These are phyloP conservation scores for Achlya flavicornis DNA, from an alignment of 2,888 invertebrate species.

Conservation along the genomic window DNA sequence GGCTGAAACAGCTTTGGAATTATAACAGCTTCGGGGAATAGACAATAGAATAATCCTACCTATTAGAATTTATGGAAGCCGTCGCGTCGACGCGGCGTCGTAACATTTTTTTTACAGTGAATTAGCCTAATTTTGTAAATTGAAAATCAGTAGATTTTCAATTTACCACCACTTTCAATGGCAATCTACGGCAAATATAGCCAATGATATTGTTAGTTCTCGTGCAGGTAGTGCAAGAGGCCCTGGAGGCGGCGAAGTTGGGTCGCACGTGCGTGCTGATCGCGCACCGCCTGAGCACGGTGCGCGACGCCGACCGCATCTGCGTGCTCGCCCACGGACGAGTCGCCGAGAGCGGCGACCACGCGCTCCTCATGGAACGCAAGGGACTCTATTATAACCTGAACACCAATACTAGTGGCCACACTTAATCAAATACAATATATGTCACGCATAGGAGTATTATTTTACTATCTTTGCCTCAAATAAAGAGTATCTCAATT, in stretches of 20 bases:
- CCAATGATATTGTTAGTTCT: background rate
- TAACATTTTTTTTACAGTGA: background rate
- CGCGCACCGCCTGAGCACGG: conserved; percentile 92
- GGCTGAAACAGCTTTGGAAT: background rate
- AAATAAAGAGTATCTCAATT: no score
- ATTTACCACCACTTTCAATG: no score
- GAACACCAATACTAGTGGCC: background rate
- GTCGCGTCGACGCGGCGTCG: no score
- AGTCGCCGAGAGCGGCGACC: conserved; percentile 87
- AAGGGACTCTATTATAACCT: conserved; percentile 85
- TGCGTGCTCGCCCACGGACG: conserved; percentile 87
- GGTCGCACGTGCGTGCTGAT: conserved; percentile 93
- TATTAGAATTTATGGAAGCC: no score
- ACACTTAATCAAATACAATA: background rate
- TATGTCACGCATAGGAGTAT: background rate
- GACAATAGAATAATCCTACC: no score
- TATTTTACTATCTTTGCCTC: no score
- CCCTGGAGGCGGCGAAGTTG: conserved; percentile 89
- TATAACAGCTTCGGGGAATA: conserved; percentile 69
- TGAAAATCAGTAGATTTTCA: no score
- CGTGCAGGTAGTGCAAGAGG: conserved; percentile 90
- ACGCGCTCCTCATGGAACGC: conserved; percentile 84
- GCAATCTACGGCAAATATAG: no score
- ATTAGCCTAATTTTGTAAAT: no score
- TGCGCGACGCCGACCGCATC: conserved; percentile 90